These are phyloP conservation scores for Lottia gigantea DNA, from an alignment of 2,888 invertebrate genomes.

Conservation along the genomic window DNA sequence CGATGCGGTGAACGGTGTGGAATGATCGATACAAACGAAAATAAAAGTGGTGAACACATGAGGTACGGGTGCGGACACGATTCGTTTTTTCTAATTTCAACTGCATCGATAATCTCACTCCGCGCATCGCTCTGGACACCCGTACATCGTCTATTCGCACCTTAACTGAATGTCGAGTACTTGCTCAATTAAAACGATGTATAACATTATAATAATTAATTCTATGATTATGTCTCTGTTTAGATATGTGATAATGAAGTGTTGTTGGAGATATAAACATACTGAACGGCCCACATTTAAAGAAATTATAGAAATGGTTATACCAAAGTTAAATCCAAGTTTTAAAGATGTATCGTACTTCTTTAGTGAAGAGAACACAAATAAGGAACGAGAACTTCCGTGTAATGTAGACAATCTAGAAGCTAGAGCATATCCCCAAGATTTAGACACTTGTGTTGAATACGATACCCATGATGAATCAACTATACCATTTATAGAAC, in stretches of 20 bases:
- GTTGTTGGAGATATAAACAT: conserved; percentile 90
- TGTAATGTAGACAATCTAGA: background rate
- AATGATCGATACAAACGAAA: too few relatives aligned
- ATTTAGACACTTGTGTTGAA: background rate
- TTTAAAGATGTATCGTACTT: conserved; percentile 77
- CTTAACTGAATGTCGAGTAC: too few relatives aligned
- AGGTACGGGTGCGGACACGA: too few relatives aligned
- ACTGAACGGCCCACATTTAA: conserved; percentile 85
- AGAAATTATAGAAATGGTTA: conserved; percentile 76
- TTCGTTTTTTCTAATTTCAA: too few relatives aligned
- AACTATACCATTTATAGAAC: conserved; percentile 9
- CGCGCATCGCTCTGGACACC: too few relatives aligned
- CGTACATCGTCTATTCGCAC: too few relatives aligned
- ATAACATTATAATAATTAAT: too few relatives aligned
- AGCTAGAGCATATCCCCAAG: background rate
- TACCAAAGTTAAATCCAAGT: conserved; percentile 76
- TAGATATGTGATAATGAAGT: conserved; percentile 86
- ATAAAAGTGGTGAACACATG: too few relatives aligned
- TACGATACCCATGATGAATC: background rate
- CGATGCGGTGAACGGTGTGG: too few relatives aligned
- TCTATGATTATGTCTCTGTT: background rate
- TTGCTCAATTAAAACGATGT: too few relatives aligned
- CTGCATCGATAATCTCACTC: too few relatives aligned
- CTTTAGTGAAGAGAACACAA: conserved; percentile 52
- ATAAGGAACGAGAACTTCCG: conserved; percentile 18